A percentile compares a stretch with the other conserved stretches of the same genome.
Conservation (phyloP, 2,113 vertebrate genomes). For the Saguinus imperator region DNA sequence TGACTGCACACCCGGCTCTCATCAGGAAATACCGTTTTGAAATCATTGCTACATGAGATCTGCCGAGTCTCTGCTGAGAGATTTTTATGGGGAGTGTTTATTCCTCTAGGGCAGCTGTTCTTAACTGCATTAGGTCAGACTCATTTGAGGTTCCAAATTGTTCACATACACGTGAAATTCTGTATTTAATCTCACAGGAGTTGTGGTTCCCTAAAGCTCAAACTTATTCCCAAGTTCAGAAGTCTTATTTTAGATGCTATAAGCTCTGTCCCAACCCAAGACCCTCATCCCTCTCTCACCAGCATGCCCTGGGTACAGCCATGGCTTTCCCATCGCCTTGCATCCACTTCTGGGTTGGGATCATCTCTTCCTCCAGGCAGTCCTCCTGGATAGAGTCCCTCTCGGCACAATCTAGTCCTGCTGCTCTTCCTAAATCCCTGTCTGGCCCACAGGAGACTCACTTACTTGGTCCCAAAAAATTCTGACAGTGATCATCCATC, state of each 20-base stretch:
- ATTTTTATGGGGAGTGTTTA: neutral
- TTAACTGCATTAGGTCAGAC: neutral
- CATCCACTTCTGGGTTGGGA: neutral
- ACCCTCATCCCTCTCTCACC: rapidly evolving
- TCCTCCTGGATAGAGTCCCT: neutral
- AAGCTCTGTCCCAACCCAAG: neutral
- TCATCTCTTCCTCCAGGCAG: neutral
- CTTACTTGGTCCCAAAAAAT: neutral
- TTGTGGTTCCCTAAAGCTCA: neutral
- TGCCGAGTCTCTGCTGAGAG: neutral
- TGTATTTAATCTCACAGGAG: neutral
- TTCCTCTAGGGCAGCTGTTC: neutral
- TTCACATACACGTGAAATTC: too few relatives aligned
- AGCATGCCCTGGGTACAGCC: too few relatives aligned
- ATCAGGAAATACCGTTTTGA: neutral
- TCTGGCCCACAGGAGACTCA: neutral
- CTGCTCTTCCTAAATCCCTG: neutral
- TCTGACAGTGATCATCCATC: neutral
- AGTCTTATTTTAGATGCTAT: neutral
- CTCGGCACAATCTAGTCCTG: neutral
- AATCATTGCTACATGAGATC: neutral
- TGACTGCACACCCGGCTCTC: neutral
- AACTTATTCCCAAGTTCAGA: neutral
- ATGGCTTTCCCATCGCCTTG: neutral
- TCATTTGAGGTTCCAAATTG: neutral